A percentile compares a stretch with the other conserved stretches of the same genome.
Evolutionary conservation across 2,888 invertebrate species (phyloP).

Genomic region (Lycia hirtaria): DNA sequence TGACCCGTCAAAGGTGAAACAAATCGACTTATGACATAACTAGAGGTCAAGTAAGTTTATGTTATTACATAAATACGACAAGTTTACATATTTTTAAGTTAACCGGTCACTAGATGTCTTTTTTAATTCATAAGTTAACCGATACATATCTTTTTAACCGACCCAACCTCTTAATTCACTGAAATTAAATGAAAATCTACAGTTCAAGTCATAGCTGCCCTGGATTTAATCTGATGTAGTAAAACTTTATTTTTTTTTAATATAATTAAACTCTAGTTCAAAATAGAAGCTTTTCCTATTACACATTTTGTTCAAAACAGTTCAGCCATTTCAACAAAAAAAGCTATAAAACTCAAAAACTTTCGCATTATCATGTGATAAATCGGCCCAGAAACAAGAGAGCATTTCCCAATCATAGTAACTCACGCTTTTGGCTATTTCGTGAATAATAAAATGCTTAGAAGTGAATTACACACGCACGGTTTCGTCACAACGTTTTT

Average conservation of each 20-base stretch:
- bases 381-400: constrained; percentile 30
- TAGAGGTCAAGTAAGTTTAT: constrained; percentile 4
- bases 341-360: too few relatives aligned
- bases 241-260: too few relatives aligned
- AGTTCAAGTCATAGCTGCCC: constrained; percentile 21
- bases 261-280: too few relatives aligned
- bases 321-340: too few relatives aligned
- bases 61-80: not conserved
- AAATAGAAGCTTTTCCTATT: too few relatives aligned
- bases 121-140: not conserved
- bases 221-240: too few relatives aligned
- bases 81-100: not conserved
- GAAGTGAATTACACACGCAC: constrained; percentile 32
- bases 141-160: not conserved
- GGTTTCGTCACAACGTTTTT: constrained; percentile 29
- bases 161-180: too few relatives aligned
- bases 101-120: not conserved
- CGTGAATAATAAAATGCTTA: constrained; percentile 31
- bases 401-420: constrained; percentile 35
- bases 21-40: constrained; percentile 5
- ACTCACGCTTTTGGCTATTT: constrained; percentile 33
- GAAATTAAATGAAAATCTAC: too few relatives aligned
- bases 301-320: too few relatives aligned
- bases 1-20: constrained; percentile 1
- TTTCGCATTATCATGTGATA: too few relatives aligned